These are phyloP conservation scores for Drosophila nebulosa DNA, from an alignment of 1,140 invertebrate genomes.

Conservation along the genomic window DNA sequence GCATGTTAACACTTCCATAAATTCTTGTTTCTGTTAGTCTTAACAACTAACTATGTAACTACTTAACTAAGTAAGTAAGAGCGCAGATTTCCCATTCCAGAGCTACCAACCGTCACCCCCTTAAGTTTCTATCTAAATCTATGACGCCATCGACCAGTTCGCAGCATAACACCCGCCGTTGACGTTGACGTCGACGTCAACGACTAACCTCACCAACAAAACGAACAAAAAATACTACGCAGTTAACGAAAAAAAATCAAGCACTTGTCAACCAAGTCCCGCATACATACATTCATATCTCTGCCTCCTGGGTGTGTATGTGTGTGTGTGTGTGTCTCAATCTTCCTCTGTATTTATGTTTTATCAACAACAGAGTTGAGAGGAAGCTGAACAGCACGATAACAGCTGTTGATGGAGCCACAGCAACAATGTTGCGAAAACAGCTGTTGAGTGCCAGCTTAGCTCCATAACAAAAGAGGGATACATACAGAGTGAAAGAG, in stretches of 20 bases:
- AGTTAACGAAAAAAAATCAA: conserved; percentile 53
- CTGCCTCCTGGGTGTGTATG: neutral
- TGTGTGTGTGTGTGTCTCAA: conserved; percentile 17
- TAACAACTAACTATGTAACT: neutral
- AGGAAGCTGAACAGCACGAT: conserved; percentile 35
- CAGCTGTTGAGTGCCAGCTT: conserved; percentile 48
- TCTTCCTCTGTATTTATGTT: conserved; percentile 20
- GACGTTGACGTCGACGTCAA: conserved; percentile 28
- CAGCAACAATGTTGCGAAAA: conserved; percentile 72
- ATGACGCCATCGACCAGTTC: conserved; percentile 61
- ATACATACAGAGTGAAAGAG: conserved; percentile 17
- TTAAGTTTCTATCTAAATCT: conserved; percentile 37
- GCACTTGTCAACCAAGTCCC: conserved; percentile 67
- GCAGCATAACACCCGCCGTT: conserved; percentile 48
- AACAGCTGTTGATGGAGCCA: conserved; percentile 60
- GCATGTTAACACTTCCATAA: neutral
- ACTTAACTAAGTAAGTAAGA: neutral
- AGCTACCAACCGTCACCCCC: neutral
- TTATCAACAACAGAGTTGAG: conserved; percentile 50
- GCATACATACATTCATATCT: conserved; percentile 45
- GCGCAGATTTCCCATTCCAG: neutral
- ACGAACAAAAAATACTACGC: conserved; percentile 53
- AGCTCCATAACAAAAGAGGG: too few relatives aligned
- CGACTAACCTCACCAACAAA: conserved; percentile 6
- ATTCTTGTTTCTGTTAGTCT: conserved; percentile 3